Conservation (phyloP, 2,888 invertebrate species). For the Melangyna quadrimaculata region DNA sequence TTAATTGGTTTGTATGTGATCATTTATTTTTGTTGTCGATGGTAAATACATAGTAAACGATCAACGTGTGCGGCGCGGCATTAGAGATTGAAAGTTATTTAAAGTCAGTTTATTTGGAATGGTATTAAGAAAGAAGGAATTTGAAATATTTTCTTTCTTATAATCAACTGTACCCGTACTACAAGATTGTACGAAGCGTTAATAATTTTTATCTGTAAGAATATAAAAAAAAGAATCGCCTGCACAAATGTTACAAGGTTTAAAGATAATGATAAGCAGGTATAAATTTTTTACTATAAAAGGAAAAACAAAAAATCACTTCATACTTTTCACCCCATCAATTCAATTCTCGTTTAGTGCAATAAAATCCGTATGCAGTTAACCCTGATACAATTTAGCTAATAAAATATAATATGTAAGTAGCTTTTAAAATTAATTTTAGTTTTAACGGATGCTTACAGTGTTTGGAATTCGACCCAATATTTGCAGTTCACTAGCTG, state of each 20-base stretch:
- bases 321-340: no score
- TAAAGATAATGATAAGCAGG: background rate
- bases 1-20: slow-evolving; percentile 46
- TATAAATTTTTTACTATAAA: background rate
- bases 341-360: no score
- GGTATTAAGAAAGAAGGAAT: background rate
- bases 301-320: background rate
- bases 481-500: no score
- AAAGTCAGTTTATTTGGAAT: background rate
- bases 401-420: no score
- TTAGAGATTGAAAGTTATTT: slow-evolving; percentile 20
- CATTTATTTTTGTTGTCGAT: slow-evolving; percentile 12
- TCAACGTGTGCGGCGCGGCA: background rate
- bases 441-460: no score
- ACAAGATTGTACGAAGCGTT: background rate
- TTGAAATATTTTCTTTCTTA: background rate
- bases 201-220: background rate
- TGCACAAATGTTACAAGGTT: background rate
- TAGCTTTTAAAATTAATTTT: no score
- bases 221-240: background rate
- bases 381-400: no score
- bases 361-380: no score
- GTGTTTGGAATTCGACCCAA: no score
- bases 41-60: slow-evolving; percentile 46
- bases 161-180: background rate